Conservation (phyloP, 2,113 vertebrate species). For the Colaptes auratus region DNA sequence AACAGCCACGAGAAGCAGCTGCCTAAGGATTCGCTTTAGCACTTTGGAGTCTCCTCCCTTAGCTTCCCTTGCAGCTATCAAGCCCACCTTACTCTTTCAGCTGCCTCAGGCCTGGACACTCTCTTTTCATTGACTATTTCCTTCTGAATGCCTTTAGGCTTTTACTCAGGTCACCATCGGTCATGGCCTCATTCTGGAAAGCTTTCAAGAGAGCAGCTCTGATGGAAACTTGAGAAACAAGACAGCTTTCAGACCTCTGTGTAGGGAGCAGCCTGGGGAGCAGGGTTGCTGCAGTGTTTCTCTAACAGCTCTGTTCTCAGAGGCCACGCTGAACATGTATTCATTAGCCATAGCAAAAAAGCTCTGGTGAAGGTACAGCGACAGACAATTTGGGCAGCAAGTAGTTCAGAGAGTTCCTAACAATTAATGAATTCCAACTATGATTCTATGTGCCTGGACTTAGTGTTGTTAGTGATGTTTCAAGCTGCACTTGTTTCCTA, state of each 20-base stretch:
- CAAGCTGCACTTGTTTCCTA: not conserved
- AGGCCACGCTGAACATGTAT: not conserved
- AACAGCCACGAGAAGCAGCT: not conserved
- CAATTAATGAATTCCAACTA: not conserved
- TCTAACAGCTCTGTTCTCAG: not conserved
- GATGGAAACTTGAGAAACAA: not conserved
- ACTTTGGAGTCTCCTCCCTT: not conserved
- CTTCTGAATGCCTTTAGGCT: constrained; percentile 28
- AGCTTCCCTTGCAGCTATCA: not conserved
- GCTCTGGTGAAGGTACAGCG: not conserved
- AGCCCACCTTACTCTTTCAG: not conserved
- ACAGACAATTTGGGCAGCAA: not conserved
- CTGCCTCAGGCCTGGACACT: not conserved
- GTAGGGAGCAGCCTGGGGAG: not conserved
- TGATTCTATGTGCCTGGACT: not conserved
- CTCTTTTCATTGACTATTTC: constrained; percentile 9
- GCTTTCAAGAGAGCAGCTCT: not conserved
- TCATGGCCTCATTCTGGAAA: not conserved
- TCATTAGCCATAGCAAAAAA: not conserved
- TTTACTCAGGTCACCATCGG: constrained; percentile 8
- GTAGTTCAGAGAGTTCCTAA: not conserved
- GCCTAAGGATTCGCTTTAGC: not conserved
- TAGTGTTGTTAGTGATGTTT: not conserved
- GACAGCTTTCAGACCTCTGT: not conserved
- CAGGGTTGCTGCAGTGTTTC: not conserved